phyloP scores from a whole-genome alignment of 2,113 vertebrate species.

The Propithecus coquereli region DNA sequence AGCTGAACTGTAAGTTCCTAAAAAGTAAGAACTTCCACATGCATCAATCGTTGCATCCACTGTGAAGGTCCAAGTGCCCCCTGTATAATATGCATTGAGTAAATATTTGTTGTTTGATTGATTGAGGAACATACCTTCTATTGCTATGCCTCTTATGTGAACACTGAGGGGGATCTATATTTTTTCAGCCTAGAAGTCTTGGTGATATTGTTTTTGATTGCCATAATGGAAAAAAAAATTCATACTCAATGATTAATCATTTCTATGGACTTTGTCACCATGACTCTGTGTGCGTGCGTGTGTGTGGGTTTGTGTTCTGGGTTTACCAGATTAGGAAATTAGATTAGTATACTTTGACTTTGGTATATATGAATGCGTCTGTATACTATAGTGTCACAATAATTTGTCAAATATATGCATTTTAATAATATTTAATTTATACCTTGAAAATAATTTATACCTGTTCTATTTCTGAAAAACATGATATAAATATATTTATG shows the following conservation, averaged over 20 bases:
- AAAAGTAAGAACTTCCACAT: not conserved
- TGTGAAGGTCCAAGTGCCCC: not conserved
- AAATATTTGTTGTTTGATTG: not conserved
- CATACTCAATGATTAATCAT: constrained; percentile 59
- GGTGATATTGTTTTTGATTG: not conserved
- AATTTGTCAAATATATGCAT: not conserved
- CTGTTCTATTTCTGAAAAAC: constrained; percentile 5
- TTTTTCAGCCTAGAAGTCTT: not conserved
- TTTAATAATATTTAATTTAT: not conserved
- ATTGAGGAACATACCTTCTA: not conserved
- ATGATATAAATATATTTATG: constrained; percentile 27
- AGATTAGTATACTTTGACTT: not conserved
- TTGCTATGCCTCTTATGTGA: not conserved
- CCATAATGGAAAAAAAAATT: constrained; percentile 22
- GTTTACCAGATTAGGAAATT: not conserved
- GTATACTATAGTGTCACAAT: not conserved
- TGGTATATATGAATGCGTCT: not conserved
- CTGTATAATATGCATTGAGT: not conserved
- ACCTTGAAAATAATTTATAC: constrained; percentile 28
- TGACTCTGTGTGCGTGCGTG: not conserved
- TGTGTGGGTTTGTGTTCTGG: not conserved
- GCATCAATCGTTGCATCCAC: not conserved
- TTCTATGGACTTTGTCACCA: constrained; percentile 52
- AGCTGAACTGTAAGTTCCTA: not conserved
- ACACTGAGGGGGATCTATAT: not conserved